Conservation (phyloP, 2,797 vertebrate genomes). For the Octomys mimax region DNA sequence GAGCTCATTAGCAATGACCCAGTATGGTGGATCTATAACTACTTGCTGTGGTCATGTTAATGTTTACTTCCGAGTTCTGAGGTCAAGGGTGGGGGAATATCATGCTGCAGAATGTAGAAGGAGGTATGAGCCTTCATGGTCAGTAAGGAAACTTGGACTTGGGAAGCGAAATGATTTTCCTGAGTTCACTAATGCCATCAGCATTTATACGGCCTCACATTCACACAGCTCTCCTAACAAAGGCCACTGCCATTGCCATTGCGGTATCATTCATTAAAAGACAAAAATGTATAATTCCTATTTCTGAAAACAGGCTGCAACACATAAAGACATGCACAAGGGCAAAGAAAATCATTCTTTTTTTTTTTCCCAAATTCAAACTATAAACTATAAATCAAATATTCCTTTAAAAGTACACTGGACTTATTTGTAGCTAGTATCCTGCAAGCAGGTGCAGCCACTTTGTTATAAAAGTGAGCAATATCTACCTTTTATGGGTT, state of each 20-base stretch:
- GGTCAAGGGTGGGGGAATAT: too few relatives aligned
- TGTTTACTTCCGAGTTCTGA: neutral
- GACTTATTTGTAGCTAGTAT: slow-evolving; percentile 65
- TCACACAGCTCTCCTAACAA: neutral
- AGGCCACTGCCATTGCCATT: neutral
- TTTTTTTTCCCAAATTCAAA: neutral
- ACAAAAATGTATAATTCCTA: neutral
- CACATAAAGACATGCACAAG: neutral
- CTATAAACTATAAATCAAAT: neutral
- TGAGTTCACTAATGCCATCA: neutral
- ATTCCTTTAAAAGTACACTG: neutral
- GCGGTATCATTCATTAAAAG: neutral
- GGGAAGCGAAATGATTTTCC: neutral
- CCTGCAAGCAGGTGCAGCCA: slow-evolving; percentile 81
- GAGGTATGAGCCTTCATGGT: too few relatives aligned
- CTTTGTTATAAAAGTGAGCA: slow-evolving; percentile 86
- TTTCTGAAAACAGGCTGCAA: neutral
- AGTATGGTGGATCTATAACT: too few relatives aligned
- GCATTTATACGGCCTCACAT: neutral
- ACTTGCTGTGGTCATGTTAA: neutral
- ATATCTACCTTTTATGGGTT: slow-evolving; percentile 86
- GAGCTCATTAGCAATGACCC: neutral
- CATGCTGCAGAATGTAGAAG: neutral
- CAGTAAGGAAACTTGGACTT: neutral
- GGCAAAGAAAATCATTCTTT: neutral